Conservation (phyloP, 2,113 vertebrate genomes). For the Lophotis ruficrista region DNA sequence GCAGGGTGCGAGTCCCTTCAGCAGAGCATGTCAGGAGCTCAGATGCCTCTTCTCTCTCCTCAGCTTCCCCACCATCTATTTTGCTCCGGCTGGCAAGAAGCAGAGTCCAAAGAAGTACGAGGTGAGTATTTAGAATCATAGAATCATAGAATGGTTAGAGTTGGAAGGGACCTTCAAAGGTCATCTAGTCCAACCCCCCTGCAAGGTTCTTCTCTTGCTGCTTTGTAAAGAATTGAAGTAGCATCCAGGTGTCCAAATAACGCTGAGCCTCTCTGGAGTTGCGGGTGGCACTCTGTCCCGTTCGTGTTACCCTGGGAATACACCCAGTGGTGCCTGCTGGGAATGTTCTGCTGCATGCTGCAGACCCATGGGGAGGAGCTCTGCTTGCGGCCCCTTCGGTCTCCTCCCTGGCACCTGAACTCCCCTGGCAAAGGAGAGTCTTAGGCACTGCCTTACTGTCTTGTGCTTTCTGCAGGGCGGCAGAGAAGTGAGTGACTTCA, state of each 20-base stretch:
- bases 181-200: too few species aligned
- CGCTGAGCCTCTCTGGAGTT: background rate
- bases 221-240: background rate
- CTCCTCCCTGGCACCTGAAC: background rate
- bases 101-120: constrained; percentile 96
- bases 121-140: constrained; percentile 81
- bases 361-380: background rate
- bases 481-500: constrained; percentile 93
- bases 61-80: constrained; percentile 97
- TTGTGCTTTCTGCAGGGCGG: constrained; percentile 83
- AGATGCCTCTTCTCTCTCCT: background rate
- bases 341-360: background rate
- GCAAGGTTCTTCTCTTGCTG: background rate
- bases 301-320: background rate
- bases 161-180: too few species aligned
- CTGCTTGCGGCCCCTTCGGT: too few species aligned
- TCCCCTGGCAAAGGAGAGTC: background rate
- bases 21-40: background rate
- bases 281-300: background rate
- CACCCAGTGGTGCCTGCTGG: background rate
- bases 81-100: constrained; percentile 91
- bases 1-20: background rate
- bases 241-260: background rate
- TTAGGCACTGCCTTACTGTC: background rate
- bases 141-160: too few species aligned